These are phyloP conservation scores for Anas platyrhynchos DNA, from an alignment of 2,113 vertebrate genomes.

Conservation along the genomic window DNA sequence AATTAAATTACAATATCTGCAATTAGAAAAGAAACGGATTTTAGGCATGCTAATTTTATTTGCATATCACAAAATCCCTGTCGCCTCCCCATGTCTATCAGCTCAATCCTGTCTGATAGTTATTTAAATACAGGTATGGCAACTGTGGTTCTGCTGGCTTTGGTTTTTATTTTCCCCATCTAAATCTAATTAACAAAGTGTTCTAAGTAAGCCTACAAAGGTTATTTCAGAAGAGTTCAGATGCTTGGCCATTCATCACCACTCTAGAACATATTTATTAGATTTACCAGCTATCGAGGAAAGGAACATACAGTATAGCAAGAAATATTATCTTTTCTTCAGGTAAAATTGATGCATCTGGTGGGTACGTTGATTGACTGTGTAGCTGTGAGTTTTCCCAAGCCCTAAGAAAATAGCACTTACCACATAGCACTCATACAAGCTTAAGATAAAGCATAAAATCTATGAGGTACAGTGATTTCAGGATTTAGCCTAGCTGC, in stretches of 20 bases:
- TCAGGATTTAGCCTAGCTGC: constrained; percentile 21
- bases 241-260: background rate
- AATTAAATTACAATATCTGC: constrained; percentile 35
- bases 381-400: background rate
- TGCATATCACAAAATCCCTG: background rate
- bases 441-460: background rate
- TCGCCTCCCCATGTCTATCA: background rate
- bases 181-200: background rate
- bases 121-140: background rate
- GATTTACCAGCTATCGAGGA: background rate
- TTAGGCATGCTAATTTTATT: constrained; percentile 14
- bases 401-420: background rate
- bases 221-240: background rate
- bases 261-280: background rate
- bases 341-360: background rate
- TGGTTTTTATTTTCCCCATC: background rate
- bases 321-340: background rate
- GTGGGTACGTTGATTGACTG: background rate
- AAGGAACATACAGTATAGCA: background rate
- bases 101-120: background rate
- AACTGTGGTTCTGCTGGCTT: background rate
- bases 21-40: background rate
- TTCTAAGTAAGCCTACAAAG: background rate
- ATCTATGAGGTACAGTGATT: background rate
- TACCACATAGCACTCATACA: background rate